Base-by-base conservation (phyloP, 2,888 invertebrate species). In the Bellardia pandia region DNA sequence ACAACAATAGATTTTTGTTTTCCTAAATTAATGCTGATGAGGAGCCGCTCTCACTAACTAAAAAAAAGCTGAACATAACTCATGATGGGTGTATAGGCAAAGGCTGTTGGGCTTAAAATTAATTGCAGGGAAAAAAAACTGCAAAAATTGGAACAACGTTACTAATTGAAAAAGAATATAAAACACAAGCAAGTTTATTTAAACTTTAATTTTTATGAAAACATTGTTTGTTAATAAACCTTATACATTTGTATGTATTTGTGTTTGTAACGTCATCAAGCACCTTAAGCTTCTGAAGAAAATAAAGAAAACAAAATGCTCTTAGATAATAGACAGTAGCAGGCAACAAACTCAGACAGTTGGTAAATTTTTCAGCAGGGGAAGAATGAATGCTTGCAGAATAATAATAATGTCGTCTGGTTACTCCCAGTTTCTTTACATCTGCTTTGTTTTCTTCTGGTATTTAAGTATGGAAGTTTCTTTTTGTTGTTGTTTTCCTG, bases 21-120 rank as follows among this genome's bases (percentile, higher is more conserved):
- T 78, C 62, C 16, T 30, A 82, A 78, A 78, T 86, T 74, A 69
- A 82, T 78, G 74, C 78, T 83, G 76, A 53, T 64, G 64, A 71
- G 45, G 71, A 37, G 30, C 56, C 30, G 51, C 60, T 40, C 30
- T 68, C 40, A 62, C 60, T 33, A 45, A 13, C 45, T 45, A 13
- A 45, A 62, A 53, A n/a, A 45, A 62, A 53, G n/a, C 8, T 51
- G 1, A 30, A 51, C 3, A 53, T 42, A 48, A 8, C 4, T 56
- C n/a, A 51, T 58, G 45, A 16, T 37, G 79, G 60, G n/a, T 42
- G 60, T 45, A 23, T 3, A 42, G 66, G 62, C 33, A 53, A 4
- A 68, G 77, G 84, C 87, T 87, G 53, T 78, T 66, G 72, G 87
- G 85, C 85, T 78, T 71, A 66, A 87, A 85, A 85, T 85, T 85